A percentile compares a stretch with the other conserved stretches of the same genome.
These are phyloP conservation scores for Cecidostiba fungosa DNA, from an alignment of 2,888 invertebrate species.

Conservation along the genomic window DNA sequence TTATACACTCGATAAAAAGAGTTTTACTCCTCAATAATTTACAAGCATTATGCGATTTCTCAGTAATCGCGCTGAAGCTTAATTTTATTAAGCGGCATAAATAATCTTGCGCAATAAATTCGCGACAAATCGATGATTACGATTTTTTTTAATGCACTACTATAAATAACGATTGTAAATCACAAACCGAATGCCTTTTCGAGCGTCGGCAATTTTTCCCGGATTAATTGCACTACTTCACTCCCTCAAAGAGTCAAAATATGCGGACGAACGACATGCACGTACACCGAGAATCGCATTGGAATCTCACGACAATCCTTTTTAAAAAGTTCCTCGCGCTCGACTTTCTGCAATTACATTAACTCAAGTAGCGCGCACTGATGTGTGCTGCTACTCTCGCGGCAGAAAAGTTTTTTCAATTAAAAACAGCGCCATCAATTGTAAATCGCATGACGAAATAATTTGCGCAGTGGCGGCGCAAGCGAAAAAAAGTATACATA, in stretches of 20 bases:
- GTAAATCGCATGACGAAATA: constrained; percentile 44
- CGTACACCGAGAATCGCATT: not conserved
- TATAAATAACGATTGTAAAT: constrained; percentile 22
- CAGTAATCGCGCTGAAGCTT: constrained; percentile 12
- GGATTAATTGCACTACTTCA: constrained; percentile 1
- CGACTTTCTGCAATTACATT: constrained; percentile 47
- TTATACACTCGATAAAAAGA: not conserved
- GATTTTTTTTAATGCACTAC: not conserved
- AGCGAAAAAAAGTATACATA: not conserved
- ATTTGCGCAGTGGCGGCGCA: constrained; percentile 13
- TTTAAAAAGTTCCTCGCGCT: constrained; percentile 21
- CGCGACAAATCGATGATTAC: not conserved
- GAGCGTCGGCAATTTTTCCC: not conserved
- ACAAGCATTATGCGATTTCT: constrained; percentile 12
- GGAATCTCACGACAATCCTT: constrained; percentile 22
- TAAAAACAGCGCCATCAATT: constrained; percentile 54
- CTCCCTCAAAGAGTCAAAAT: not conserved
- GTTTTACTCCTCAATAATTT: constrained; percentile 14
- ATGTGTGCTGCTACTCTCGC: not conserved
- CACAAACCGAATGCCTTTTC: not conserved
- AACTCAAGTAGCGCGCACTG: constrained; percentile 18
- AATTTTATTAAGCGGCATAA: constrained; percentile 41
- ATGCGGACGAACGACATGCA: no score
- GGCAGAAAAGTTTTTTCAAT: constrained; percentile 46
- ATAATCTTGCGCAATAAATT: constrained; percentile 31